phyloP scores from a whole-genome alignment of 2,888 invertebrate species.

The Pseudococcus jackbeardsleyi region DNA sequence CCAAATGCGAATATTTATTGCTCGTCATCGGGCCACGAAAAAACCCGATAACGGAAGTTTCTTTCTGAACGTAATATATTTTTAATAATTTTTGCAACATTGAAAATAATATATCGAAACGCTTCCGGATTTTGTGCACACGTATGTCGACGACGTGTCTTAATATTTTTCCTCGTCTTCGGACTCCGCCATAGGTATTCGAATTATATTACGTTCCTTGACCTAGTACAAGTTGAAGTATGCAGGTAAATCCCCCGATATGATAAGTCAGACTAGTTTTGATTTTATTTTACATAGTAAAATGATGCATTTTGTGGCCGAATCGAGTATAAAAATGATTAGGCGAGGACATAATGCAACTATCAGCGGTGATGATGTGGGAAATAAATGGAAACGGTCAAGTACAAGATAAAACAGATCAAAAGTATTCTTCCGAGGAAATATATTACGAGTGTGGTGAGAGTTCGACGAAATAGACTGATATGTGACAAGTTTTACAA shows the following conservation, averaged over 20 bases:
- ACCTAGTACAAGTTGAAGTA: slow-evolving; percentile 8
- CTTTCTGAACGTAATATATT: background rate
- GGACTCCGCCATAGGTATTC: background rate
- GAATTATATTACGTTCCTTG: slow-evolving; percentile 4
- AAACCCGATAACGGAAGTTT: slow-evolving; percentile 35
- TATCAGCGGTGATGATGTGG: background rate
- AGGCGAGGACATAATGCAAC: background rate
- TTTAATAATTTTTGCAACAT: slow-evolving; percentile 34
- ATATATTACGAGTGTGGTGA: too few species aligned
- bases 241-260: slow-evolving; percentile 15
- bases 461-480: too few species aligned
- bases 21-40: slow-evolving; percentile 49
- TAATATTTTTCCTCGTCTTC: background rate
- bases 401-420: too few species aligned
- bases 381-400: background rate
- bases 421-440: too few species aligned
- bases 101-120: background rate
- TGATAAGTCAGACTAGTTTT: background rate
- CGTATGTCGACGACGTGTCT: background rate
- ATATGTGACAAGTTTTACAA: too few species aligned
- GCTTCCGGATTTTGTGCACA: background rate
- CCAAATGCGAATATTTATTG: slow-evolving; percentile 42
- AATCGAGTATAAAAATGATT: background rate
- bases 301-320: background rate
- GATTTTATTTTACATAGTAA: background rate